Evolutionary conservation across 2,888 invertebrate species (phyloP).

Genomic region (Rhyacophila evoluta): DNA sequence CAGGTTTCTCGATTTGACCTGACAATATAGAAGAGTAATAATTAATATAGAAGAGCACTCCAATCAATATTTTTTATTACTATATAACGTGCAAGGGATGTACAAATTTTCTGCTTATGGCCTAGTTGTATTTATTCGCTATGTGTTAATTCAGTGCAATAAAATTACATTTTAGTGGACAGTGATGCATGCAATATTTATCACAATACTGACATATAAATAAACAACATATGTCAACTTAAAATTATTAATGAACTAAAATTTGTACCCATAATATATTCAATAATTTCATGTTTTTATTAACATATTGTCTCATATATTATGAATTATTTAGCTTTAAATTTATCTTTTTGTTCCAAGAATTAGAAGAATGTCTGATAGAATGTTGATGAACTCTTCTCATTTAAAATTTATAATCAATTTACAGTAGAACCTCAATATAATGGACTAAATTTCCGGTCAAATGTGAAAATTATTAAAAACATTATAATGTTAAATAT

Average conservation of each 20-base stretch:
- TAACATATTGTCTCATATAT: not conserved
- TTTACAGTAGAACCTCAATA: too few species aligned
- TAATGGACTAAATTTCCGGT: not conserved
- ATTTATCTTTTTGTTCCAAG: not conserved
- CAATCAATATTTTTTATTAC: too few species aligned
- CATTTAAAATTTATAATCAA: not conserved
- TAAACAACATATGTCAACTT: not conserved
- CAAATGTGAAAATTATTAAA: too few species aligned
- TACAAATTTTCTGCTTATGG: too few species aligned
- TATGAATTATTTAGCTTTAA: not conserved
- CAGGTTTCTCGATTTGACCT: too few species aligned
- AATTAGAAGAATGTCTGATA: not conserved
- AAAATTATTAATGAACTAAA: not conserved
- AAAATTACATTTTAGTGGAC: not conserved
- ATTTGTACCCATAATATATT: not conserved
- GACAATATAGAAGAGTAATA: too few species aligned
- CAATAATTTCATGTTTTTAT: not conserved
- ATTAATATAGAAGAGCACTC: too few species aligned
- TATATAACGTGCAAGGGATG: too few species aligned
- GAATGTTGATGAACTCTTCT: not conserved
- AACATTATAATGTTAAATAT: too few species aligned
- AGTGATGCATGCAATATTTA: not conserved
- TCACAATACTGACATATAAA: not conserved
- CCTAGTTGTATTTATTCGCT: too few species aligned
- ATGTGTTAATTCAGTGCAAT: not conserved